Percentiles rank a stretch among this genome's conserved stretches.
Conservation (phyloP, 30 jellyfish, hydroid and myxozoan genomes). For the Hydractinia symbiolongicarpus region DNA sequence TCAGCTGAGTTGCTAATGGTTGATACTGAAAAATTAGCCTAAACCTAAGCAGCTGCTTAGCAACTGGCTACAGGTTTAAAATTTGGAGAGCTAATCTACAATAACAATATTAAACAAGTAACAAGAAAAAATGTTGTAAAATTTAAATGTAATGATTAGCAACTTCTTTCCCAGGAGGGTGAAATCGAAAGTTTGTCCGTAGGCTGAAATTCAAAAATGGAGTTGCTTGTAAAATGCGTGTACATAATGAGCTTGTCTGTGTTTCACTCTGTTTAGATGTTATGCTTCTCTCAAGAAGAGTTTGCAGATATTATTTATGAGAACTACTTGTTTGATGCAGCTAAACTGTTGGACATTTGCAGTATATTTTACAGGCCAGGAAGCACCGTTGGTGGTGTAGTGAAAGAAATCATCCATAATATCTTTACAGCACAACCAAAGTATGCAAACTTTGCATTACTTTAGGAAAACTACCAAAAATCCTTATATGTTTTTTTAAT, state of each 20-base stretch:
- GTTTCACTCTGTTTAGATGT: constrained; percentile 3
- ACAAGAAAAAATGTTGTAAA: no score
- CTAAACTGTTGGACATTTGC: constrained; percentile 57
- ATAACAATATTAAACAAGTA: no score
- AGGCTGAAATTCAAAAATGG: neutral
- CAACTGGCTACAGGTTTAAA: no score
- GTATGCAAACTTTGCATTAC: neutral
- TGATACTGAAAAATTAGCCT: no score
- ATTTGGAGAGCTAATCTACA: no score
- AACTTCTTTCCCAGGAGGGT: neutral
- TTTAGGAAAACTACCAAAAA: no score
- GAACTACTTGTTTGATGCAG: constrained; percentile 57
- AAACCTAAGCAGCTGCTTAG: no score
- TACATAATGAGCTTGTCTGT: neutral
- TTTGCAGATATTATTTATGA: constrained; percentile 51
- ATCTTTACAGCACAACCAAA: constrained; percentile 47
- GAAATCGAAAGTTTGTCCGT: neutral
- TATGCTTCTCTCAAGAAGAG: neutral
- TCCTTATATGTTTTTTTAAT: no score
- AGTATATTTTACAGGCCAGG: constrained; percentile 32
- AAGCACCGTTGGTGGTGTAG: constrained; percentile 11
- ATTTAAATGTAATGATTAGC: no score
- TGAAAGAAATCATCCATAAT: constrained; percentile 8
- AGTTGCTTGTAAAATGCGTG: neutral
- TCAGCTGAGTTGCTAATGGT: no score